A percentile compares a stretch with the other conserved stretches of the same genome.
Conservation (phyloP, 2,888 invertebrate genomes). For the Hyalella azteca region DNA sequence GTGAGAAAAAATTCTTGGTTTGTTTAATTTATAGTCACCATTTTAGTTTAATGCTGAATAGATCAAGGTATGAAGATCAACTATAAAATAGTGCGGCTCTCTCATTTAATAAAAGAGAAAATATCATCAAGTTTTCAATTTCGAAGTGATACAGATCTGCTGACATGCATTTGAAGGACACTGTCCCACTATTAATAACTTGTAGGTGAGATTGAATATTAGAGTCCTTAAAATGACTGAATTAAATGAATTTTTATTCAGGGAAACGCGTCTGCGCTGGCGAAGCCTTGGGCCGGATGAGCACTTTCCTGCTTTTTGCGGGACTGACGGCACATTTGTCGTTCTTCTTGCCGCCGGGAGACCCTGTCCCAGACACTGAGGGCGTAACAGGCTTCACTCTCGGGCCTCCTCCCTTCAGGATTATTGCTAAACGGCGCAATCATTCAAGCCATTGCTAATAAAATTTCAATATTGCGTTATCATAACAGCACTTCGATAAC, state of each 20-base stretch:
- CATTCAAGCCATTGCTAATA: no score
- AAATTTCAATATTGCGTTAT: no score
- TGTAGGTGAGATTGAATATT: no score
- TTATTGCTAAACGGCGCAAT: conserved; percentile 33
- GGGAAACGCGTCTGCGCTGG: conserved; percentile 53
- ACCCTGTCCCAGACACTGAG: conserved; percentile 44
- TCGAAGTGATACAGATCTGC: no score
- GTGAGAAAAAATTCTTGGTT: not conserved
- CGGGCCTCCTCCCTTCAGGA: conserved; percentile 46
- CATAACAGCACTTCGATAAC: no score
- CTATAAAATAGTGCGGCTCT: no score
- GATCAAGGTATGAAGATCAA: no score
- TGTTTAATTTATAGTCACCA: not conserved
- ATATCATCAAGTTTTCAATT: no score
- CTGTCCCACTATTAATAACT: no score
- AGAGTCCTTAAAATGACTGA: not conserved
- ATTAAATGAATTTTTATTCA: conserved; percentile 22
- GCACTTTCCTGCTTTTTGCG: conserved; percentile 50
- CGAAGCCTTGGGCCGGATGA: conserved; percentile 49
- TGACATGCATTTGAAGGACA: no score
- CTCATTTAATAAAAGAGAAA: no score
- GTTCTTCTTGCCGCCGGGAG: conserved; percentile 47
- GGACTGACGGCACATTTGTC: conserved; percentile 42
- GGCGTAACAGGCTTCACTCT: conserved; percentile 51
- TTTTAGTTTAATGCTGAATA: no score